phyloP scores from a whole-genome alignment of 2,113 vertebrate genomes.

The Grammomys dolichurus region DNA sequence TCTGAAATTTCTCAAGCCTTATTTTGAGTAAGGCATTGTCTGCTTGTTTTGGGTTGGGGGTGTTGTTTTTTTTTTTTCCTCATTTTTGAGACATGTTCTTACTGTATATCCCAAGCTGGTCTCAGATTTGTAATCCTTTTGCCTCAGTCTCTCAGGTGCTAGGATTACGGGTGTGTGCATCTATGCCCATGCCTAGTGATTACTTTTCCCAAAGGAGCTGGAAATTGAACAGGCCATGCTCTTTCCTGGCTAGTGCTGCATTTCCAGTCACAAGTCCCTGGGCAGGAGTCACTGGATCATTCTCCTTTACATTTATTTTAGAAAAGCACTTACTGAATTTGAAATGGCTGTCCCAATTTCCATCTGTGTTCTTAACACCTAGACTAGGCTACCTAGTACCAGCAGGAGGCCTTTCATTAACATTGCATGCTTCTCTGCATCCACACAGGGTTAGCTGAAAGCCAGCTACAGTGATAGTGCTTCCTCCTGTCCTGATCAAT shows the following conservation, averaged over 20 bases:
- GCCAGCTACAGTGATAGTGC: background rate
- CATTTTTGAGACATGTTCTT: background rate
- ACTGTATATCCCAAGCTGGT: background rate
- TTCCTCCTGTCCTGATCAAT: background rate
- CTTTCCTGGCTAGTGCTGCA: background rate
- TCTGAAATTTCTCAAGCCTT: slow-evolving; percentile 10
- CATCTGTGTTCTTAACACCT: background rate
- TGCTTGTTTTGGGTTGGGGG: background rate
- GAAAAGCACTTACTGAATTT: slow-evolving; percentile 28
- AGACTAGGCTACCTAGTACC: slow-evolving; percentile 1
- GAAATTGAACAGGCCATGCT: background rate
- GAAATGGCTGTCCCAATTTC: background rate
- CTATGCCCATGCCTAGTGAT: background rate
- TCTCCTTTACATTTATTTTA: background rate
- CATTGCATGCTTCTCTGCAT: background rate
- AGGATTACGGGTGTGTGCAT: background rate
- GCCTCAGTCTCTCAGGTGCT: background rate
- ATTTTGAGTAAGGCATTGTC: slow-evolving; percentile 20
- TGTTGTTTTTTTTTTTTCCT: background rate
- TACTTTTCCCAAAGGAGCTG: background rate
- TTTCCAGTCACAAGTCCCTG: background rate
- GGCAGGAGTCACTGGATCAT: background rate
- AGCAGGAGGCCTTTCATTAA: background rate
- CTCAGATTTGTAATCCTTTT: background rate
- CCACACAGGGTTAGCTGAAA: background rate